These are phyloP conservation scores for Sinocyclocheilus rhinocerous DNA, from an alignment of 2,113 vertebrate species.

Conservation along the genomic window DNA sequence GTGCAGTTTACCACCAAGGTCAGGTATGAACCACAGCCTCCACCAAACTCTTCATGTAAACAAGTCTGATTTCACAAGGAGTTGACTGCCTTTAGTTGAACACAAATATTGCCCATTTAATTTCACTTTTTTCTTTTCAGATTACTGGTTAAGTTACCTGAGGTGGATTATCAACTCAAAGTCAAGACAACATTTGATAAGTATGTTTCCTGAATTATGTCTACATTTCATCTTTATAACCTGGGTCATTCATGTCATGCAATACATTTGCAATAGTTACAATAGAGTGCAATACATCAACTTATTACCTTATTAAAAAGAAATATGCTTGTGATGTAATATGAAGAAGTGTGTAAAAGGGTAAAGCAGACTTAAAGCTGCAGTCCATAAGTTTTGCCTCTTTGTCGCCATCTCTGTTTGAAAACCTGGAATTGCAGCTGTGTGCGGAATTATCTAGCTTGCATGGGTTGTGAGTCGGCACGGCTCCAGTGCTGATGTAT, in stretches of 20 bases:
- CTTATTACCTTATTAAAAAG: background rate
- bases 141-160: conserved; percentile 92
- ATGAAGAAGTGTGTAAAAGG: background rate
- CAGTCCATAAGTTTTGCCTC: no score
- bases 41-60: background rate
- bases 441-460: no score
- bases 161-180: conserved; percentile 95
- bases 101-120: background rate
- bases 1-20: conserved; percentile 97
- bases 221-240: background rate
- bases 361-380: background rate
- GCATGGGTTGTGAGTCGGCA: no score
- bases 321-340: background rate
- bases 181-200: conserved; percentile 97
- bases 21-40: conserved; percentile 76
- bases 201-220: conserved; percentile 73
- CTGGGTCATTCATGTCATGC: background rate
- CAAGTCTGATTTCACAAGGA: background rate
- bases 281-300: background rate
- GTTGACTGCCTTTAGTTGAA: background rate
- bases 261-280: background rate
- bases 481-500: no score
- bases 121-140: conserved; percentile 69
- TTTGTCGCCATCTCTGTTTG: no score
- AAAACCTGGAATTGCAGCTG: no score